These are phyloP conservation scores for Oreocharis arfaki DNA, from an alignment of 2,113 vertebrate species.

Conservation along the genomic window DNA sequence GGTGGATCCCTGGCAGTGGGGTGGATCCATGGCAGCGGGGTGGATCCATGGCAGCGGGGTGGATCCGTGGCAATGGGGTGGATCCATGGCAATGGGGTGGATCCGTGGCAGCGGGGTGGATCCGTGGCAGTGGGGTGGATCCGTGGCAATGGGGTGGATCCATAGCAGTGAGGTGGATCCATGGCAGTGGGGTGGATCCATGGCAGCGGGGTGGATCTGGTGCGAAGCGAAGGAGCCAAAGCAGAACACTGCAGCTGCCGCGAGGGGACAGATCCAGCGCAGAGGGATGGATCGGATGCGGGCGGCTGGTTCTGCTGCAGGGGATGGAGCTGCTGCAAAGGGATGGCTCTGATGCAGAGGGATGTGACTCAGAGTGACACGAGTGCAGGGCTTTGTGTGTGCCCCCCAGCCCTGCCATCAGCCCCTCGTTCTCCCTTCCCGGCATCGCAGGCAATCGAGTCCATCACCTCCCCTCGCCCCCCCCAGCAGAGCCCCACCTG, in stretches of 20 bases:
- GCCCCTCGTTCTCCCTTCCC: neutral
- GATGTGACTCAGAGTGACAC: neutral
- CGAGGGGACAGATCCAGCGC: neutral
- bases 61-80: neutral
- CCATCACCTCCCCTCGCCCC: neutral
- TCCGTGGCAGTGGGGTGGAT: no score
- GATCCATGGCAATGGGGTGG: no score
- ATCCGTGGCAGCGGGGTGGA: neutral
- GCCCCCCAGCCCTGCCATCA: neutral
- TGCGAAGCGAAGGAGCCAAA: neutral
- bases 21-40: neutral
- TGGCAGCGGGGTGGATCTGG: neutral
- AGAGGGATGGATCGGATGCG: neutral
- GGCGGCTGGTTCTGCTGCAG: neutral
- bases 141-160: no score
- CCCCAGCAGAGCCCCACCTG: neutral
- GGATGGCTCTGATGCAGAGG: neutral
- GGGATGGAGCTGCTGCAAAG: neutral
- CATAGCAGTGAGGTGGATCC: no score
- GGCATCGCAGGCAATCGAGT: accelerated
- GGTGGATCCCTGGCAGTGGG: neutral
- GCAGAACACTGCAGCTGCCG: neutral
- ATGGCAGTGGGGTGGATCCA: no score
- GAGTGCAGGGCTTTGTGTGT: neutral
- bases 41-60: accelerated